Percentiles rank a stretch among this genome's conserved stretches.
These are phyloP conservation scores for Nesospiza acunhae DNA, from an alignment of 2,113 vertebrate genomes.

Conservation along the genomic window DNA sequence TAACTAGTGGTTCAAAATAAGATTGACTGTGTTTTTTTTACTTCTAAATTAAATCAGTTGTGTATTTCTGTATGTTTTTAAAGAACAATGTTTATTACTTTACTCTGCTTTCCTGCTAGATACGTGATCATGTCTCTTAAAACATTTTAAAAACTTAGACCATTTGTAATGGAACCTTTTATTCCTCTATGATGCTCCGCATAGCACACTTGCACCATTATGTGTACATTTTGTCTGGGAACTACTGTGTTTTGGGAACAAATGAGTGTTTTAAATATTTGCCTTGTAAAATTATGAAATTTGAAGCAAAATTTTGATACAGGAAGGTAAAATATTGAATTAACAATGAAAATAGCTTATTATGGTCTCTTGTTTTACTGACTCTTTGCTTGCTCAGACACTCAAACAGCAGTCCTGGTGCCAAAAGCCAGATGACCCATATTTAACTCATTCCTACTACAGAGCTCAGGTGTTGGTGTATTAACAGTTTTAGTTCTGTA, in stretches of 20 bases:
- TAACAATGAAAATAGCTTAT: background rate
- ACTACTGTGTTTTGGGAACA: background rate
- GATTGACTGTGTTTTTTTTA: background rate
- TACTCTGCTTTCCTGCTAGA: background rate
- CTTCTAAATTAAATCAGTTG: background rate
- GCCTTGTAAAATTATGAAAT: background rate
- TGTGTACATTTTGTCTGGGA: background rate
- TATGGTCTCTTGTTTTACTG: background rate
- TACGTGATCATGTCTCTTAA: background rate
- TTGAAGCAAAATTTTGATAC: background rate
- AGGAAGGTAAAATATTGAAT: background rate
- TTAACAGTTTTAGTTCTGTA: background rate
- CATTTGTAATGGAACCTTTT: rapidly evolving
- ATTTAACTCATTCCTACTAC: background rate
- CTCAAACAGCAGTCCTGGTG: background rate
- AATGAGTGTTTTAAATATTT: background rate
- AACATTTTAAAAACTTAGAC: background rate
- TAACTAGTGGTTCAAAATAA: background rate
- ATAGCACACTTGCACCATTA: background rate
- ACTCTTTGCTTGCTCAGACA: background rate
- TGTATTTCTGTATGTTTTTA: background rate
- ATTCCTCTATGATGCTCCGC: background rate
- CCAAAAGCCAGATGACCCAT: rapidly evolving
- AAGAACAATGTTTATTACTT: background rate
- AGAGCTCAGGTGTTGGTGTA: background rate